Base-by-base conservation (phyloP, 2,888 invertebrate genomes). In the Cistogaster globosa region DNA sequence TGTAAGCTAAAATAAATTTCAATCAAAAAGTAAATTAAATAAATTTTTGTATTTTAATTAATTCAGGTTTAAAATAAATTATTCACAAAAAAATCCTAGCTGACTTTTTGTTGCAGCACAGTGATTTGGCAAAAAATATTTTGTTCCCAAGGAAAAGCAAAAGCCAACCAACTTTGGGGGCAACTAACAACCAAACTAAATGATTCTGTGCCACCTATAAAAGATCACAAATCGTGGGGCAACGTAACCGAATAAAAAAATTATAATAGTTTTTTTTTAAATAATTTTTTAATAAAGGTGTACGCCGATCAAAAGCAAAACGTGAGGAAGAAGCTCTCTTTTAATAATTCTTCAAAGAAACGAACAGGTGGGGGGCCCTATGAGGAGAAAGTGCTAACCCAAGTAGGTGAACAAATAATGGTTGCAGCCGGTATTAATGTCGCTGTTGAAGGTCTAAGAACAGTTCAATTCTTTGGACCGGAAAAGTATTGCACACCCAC, bases 321-420 rank as follows among this genome's bases (percentile, higher is more conserved):
- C n/a, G n/a, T n/a, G 26, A 75, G 9, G 65, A 12, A 63, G 32
- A 68, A 62, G 5, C 14, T 48, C 38, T 48, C 62, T 2, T 74
- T 74, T 18, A 74, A 74, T 51, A 74, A 74, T 18, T 53, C 63
- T 53, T 51, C 74, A 62, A 74, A 20, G 18, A 62, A 53, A 63
- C 18, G 38, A 51, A 62, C 65, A 4, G 63, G 75, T 57, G 65
- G 65, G 45, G 45, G 65, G 3, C 65, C 57, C 7, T 75, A 65
- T 55, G 65, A 76, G 42, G 76, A 76, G 38, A 76, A 76, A 57
- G 18, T 55, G 26, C 53, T 74, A 8, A 18, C 62, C 4, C 51
- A 60, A 14, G 74, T 51, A 36, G 74, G 63, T 5, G 74, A 74
- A 53, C 36, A 63, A 14, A 63, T 74, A 18, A 16, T 63, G 63